These are phyloP conservation scores for Amiota minor DNA, from an alignment of 2,888 invertebrate genomes.

Conservation along the genomic window DNA sequence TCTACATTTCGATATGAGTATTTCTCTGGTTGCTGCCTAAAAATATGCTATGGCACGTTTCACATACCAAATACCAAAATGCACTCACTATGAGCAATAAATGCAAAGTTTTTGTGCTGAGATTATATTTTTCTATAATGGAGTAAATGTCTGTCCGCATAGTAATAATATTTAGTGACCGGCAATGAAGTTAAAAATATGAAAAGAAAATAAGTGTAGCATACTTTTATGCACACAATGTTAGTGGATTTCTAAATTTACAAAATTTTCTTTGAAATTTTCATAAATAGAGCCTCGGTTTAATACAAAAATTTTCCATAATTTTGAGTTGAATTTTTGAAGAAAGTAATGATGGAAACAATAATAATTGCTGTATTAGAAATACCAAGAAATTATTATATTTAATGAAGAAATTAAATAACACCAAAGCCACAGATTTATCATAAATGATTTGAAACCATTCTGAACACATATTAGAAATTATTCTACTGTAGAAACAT, in stretches of 20 bases:
- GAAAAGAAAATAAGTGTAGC: not conserved
- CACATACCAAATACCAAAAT: slow-evolving; percentile 11
- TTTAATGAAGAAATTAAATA: too few species aligned
- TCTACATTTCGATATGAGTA: not conserved
- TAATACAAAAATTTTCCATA: not conserved
- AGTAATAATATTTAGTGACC: slow-evolving; percentile 2
- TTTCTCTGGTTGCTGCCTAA: slow-evolving; percentile 9
- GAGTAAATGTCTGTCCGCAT: not conserved
- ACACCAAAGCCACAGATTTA: too few species aligned
- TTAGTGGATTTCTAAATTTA: not conserved
- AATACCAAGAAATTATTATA: too few species aligned
- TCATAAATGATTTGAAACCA: too few species aligned
- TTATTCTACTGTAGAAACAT: too few species aligned
- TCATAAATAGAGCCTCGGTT: not conserved
- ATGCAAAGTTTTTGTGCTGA: not conserved
- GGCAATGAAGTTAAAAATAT: not conserved
- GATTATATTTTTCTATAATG: not conserved
- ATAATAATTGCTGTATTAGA: too few species aligned
- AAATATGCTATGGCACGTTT: slow-evolving; percentile 28
- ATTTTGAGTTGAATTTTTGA: not conserved
- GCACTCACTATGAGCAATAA: not conserved
- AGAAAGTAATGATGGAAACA: too few species aligned
- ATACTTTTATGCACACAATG: not conserved
- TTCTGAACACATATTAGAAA: too few species aligned
- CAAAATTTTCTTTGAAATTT: not conserved